These are phyloP conservation scores for Hemicrepidius hirtus DNA, from an alignment of 2,888 invertebrate species.

Conservation along the genomic window DNA sequence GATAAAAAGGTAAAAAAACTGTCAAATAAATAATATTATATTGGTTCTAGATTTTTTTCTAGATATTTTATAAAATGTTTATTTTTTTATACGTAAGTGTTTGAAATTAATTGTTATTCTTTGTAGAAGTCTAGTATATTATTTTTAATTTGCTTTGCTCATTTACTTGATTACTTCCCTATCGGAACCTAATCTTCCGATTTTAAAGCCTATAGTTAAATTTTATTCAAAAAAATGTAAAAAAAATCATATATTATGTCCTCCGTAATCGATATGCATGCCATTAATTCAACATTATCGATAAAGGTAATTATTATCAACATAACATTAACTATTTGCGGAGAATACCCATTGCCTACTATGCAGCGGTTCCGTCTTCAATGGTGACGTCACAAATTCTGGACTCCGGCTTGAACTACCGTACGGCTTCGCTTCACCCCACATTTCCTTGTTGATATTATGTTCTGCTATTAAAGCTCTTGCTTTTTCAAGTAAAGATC, in stretches of 20 bases:
- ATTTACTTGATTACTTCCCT: too few relatives aligned
- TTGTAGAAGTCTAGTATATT: too few relatives aligned
- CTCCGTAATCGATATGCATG: too few relatives aligned
- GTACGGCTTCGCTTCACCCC: too few relatives aligned
- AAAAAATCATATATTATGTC: background rate
- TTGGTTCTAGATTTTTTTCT: background rate
- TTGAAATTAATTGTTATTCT: too few relatives aligned
- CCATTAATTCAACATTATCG: background rate
- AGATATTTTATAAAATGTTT: too few relatives aligned
- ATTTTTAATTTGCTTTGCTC: too few relatives aligned
- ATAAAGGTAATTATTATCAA: background rate
- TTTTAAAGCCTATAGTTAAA: background rate
- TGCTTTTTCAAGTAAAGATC: too few relatives aligned
- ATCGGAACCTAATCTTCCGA: background rate
- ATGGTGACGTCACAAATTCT: constrained; percentile 2
- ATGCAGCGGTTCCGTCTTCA: background rate
- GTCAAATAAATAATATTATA: background rate
- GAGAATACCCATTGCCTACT: background rate
- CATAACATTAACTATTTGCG: background rate
- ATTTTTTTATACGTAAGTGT: too few relatives aligned
- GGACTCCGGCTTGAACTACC: background rate
- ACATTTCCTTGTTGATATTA: too few relatives aligned
- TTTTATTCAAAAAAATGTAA: background rate
- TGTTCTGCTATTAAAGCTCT: too few relatives aligned
- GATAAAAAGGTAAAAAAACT: background rate